Evolutionary conservation across 2,888 invertebrate genomes (phyloP).

Genomic region (Acanthopleura granulata): DNA sequence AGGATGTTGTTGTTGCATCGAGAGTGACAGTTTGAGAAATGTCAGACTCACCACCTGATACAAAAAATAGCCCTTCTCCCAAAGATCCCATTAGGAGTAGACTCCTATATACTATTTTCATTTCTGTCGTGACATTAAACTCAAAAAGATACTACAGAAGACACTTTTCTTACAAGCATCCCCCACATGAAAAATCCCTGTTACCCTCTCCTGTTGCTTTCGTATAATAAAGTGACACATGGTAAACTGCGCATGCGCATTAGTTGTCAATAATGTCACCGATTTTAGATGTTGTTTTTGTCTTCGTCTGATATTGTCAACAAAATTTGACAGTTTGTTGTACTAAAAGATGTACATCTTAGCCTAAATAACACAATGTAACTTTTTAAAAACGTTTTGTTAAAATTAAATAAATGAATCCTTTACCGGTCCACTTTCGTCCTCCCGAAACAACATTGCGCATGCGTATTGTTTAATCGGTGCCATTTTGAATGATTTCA

Average conservation of each 20-base stretch:
- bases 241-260: constrained; percentile 9
- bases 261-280: background rate
- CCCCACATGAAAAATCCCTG: background rate
- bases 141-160: background rate
- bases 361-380: too few species aligned
- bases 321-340: too few species aligned
- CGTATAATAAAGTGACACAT: background rate
- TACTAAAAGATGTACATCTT: too few species aligned
- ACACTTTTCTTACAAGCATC: background rate
- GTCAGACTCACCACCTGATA: background rate
- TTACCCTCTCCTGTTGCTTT: background rate
- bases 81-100: background rate
- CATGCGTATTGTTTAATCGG: constrained; percentile 10
- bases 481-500: constrained; percentile 21
- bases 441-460: background rate
- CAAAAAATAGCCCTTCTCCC: background rate
- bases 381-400: too few species aligned
- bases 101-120: background rate
- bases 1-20: background rate
- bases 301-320: too few species aligned
- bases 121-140: background rate
- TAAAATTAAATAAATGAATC: too few species aligned
- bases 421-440: too few species aligned
- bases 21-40: background rate
- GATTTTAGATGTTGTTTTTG: too few species aligned